phyloP scores from a whole-genome alignment of 1,140 invertebrate genomes.

The Elymnias hypermnestra region DNA sequence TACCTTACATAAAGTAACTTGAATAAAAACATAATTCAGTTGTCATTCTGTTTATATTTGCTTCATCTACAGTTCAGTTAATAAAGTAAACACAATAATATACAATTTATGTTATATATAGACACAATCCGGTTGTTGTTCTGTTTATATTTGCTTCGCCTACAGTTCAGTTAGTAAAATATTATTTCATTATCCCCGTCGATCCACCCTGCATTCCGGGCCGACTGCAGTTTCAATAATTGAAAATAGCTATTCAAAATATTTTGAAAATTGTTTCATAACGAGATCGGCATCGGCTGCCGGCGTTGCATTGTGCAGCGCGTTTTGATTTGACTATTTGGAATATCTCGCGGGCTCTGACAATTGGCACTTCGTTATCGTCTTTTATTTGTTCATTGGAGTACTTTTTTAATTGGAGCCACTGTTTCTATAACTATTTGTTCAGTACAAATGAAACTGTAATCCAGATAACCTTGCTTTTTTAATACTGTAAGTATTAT shows the following conservation, averaged over 20 bases:
- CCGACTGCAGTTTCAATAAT: constrained; percentile 68
- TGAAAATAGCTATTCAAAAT: constrained; percentile 74
- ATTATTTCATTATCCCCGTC: constrained; percentile 38
- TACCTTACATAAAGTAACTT: too few relatives aligned
- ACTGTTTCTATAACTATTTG: too few relatives aligned
- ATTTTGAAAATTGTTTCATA: constrained; percentile 75
- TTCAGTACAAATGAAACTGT: too few relatives aligned
- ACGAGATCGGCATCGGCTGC: constrained; percentile 42
- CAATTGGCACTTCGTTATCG: constrained; percentile 34
- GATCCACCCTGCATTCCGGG: constrained; percentile 55
- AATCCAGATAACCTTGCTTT: too few relatives aligned
- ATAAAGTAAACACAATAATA: too few relatives aligned
- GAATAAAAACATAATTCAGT: too few relatives aligned
- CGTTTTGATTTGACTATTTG: constrained; percentile 47
- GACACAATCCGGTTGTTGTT: too few relatives aligned
- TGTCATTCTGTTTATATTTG: not conserved
- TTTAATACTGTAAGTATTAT: too few relatives aligned
- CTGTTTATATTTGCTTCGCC: not conserved
- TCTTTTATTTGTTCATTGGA: constrained; percentile 12
- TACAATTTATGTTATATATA: too few relatives aligned
- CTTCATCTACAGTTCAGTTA: constrained; percentile 13
- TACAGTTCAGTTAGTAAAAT: constrained; percentile 26
- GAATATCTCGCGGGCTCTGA: constrained; percentile 53
- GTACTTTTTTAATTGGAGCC: not conserved
- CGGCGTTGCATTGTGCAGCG: constrained; percentile 46